Evolutionary conservation across 2,888 invertebrate genomes (phyloP), one percentile per base, ranked within the genome.

Genomic region (Stenolophus ochropezus): DNA sequence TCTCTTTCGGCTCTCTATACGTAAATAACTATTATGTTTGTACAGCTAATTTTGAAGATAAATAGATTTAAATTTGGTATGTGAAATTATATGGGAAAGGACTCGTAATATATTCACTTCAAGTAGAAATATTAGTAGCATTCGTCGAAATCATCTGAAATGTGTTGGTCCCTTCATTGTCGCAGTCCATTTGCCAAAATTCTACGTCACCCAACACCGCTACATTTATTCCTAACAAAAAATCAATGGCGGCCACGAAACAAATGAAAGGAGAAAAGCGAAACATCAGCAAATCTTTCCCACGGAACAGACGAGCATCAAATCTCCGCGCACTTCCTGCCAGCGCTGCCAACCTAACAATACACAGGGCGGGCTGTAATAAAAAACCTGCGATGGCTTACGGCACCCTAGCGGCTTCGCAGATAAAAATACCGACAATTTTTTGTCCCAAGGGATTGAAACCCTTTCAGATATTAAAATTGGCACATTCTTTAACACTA

Each of bases 211-310:
- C 16, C 6, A 33, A 18, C 23, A 65, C 14, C 33, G 21, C 25
- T 14, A 65, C 65, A 65, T 33, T 65, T 65, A 65, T 65, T 23
- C 65, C 33, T 18, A 42, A 65, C 56, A 65, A 65, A 65, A 65
- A 65, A 56, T 56, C 56, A 56, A 56, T 56, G 56, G 56, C 56
- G 4, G 56, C 20, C 6, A 56, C 20, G 20, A 11, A 56, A 56
- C 56, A 56, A 56, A 56, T 56, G 11, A 56, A 56, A 21, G 56
- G 20, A 56, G 56, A 56, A 56, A 56, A 56, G 20, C 56, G 56
- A 56, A 56, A 56, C 56, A 56, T 56, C 56, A 56, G 56, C 56
- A 20, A 56, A 56, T 56, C 56, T 56, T 56, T 56, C 21, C 56
- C 56, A 56, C 21, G 20, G 56, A 56, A 56, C 56, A 56, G 20